Base-by-base conservation (phyloP, 2,888 invertebrate species). In the Cataglyphis livida region DNA sequence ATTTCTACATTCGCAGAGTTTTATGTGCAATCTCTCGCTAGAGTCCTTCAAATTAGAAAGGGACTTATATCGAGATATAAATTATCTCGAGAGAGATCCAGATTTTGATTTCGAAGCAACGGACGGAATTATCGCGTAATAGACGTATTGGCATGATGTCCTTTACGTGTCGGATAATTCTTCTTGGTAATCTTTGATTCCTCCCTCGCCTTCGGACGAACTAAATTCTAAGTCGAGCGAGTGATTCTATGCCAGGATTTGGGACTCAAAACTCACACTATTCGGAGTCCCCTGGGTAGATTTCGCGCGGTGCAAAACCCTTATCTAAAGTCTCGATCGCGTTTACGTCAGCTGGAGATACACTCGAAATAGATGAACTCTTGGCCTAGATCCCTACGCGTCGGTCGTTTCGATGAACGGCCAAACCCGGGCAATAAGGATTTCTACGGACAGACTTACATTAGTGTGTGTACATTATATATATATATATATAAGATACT, bases 351-450 rank as follows among this genome's bases (percentile, higher is more conserved):
- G 92, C 90, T 91, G 90, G 90, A 92, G 90, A 90, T 91, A 90
- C 91, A 92, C 93, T 93, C 90, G 91, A 93, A 93, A 93, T 93
- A 93, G 92, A 93, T 93, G 93, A 94, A 94, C 93, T 94, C 92
- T 93, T 94, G 94, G 91, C 93, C 94, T 90, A 93, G 92, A 93
- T 94, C 92, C 89, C 88, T 88, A 84, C 81, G 73, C 85, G 85
- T 78, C 84, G 71, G 84, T 59, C 82, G 82, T 88, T 85, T 87
- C 88, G 84, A 75, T 83, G 82, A 70, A 84, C 73, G 85, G 76
- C 84, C 87, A 82, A 84, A 83, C 82, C 81, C n/a, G 61, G 51
- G 61, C 90, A 74, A 59, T 76, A 85, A 86, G 84, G 83, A 68
- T 76, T 64, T 76, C 68, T 68, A 65, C 61, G 44, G 62, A 6